Base-by-base conservation (phyloP, 2,888 invertebrate genomes). In the Drosophila cognata region DNA sequence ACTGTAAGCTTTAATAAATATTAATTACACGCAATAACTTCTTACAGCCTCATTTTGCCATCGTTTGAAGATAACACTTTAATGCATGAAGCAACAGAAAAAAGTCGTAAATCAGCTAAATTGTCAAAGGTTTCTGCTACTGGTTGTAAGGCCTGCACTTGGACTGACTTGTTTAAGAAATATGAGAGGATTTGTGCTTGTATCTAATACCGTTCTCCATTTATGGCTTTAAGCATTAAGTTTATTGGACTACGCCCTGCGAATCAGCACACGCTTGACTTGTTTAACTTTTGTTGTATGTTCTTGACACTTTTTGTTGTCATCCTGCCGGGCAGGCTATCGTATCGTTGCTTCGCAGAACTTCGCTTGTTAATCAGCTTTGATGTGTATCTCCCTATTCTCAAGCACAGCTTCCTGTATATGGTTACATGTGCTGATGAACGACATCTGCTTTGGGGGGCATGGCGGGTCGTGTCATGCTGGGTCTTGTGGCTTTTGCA, bases 251-350 rank as follows among this genome's bases (percentile, higher is more conserved):
- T 71, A 64, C 70, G 59, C 51, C 51, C 56, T 60, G 59, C 70
- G 76, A 79, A 87, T 83, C 80, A 73, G 67, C 71, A 79, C 83
- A 72, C 72, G 83, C 85, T 85, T 83, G 87, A 87, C 88, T 85
- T 87, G 78, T 71, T 75, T 73, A 68, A 79, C 79, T 77, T 88
- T 74, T 71, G 79, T 75, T 79, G 51, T 74, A 58, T 83, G 86
- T 72, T 80, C 65, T 74, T 88, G 86, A 82, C 88, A 88, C 82
- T 80, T 82, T 82, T 71, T 69, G 53, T 28, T 58, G 7, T 36
- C 18, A 46, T 21, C n/a, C 46, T 74, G 61, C 51, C 60, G 29
- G 61, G 46, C 63, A 25, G 61, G 50, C 63, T 66, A 60, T 71
- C 62, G 59, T 66, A 60, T 71, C 62, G 59, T 71, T 66, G 61